Base-by-base conservation (phyloP, 2,797 vertebrate species). In the Alfaro cultratus region DNA sequence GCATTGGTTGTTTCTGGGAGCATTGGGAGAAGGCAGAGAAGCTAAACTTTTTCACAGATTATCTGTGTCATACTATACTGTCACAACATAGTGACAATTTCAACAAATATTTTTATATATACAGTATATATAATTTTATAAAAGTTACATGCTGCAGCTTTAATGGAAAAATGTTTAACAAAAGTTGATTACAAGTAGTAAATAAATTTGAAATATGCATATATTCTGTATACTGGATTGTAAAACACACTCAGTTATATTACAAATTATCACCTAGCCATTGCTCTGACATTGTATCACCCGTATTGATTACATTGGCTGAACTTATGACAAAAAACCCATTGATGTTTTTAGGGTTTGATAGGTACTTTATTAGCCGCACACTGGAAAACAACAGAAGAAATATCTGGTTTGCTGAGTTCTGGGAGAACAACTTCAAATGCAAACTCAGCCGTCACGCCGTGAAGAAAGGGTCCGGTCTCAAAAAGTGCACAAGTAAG, bases 401-500 rank as follows among this genome's bases (percentile, higher is more conserved):
- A 60, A 99, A 99, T 95, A 99, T 99, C 90, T 99, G 98, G 98
- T 99, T 99, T 78, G 98, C 98, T 0, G 98, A 99, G 92, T 99
- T 99, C 88, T 99, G 98, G 98, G 98, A 99, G 91, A 98, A 99
- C 82, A 99, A 99, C 89, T 99, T 99, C 95, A 98, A 96, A 88
- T 99, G 98, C 96, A 99, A 98, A 92, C 96, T 99, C 90, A 99
- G 97, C 94, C 96, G 98, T 21, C 98, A 99, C 0, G 97, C 97
- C 0, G 95, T 98, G 92, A 98, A 97, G 94, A 98, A 97, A 93
- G 98, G 98, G 80, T 97, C 98, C 43, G 97, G 97, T 71, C 93
- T 98, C 91, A 99, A 98, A 91, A 99, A 99, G 90, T 99, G 98
- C 96, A 99, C 98, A 94, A 99, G 98, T 99, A 97, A 98, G 98